These are phyloP conservation scores for Periophthalmus magnuspinnatus DNA, from an alignment of 2,797 vertebrate genomes.

Conservation along the genomic window DNA sequence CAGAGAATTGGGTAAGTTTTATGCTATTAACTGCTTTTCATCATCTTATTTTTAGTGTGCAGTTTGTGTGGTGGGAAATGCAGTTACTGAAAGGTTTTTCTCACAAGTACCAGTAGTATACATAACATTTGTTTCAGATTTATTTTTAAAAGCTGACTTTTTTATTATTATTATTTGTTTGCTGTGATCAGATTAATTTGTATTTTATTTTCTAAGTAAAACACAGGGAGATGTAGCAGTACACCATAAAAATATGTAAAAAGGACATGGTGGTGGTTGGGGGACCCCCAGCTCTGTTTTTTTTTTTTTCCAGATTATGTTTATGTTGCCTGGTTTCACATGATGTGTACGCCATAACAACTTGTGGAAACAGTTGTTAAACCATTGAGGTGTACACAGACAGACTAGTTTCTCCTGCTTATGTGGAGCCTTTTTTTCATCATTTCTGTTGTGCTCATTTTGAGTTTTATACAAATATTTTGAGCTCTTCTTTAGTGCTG, in stretches of 20 bases:
- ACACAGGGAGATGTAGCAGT: no score
- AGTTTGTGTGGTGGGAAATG: conserved; percentile 10
- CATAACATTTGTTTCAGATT: no score
- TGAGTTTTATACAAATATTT: not conserved
- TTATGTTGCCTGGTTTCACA: not conserved
- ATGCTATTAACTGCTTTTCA: not conserved
- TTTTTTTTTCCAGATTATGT: not conserved
- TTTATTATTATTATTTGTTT: no score
- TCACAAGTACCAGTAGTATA: no score
- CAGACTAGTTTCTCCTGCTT: not conserved
- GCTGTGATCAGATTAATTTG: no score
- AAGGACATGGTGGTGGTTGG: no score
- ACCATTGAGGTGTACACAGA: not conserved
- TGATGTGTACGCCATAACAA: not conserved
- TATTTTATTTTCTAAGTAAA: no score
- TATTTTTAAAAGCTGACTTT: no score
- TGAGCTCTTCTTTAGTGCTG: not conserved
- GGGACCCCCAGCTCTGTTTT: not conserved
- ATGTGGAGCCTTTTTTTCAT: not conserved
- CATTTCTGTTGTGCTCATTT: not conserved
- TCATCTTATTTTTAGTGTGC: not conserved
- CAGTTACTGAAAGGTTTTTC: not conserved
- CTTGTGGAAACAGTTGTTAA: not conserved
- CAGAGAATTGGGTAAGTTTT: conserved; percentile 90
- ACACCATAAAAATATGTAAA: no score